phyloP scores from a whole-genome alignment of 2,113 vertebrate genomes.

The Alaudala cheleensis region DNA sequence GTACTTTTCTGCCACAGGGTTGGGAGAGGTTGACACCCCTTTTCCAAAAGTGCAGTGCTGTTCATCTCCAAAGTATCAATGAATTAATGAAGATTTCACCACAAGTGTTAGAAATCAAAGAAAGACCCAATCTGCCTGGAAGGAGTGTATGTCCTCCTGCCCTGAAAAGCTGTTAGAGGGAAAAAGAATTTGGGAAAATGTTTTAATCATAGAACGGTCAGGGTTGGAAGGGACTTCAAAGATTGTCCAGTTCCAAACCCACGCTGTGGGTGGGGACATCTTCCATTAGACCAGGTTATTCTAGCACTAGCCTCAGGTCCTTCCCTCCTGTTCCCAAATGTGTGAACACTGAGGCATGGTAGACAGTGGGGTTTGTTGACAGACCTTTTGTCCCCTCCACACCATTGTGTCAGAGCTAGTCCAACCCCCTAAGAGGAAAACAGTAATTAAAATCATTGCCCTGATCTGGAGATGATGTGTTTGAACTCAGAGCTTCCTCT shows the following conservation, averaged over 20 bases:
- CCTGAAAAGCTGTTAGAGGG: background rate
- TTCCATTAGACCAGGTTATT: background rate
- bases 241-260: background rate
- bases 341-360: background rate
- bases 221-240: background rate
- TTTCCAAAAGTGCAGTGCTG: background rate
- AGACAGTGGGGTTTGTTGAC: background rate
- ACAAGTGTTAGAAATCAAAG: background rate
- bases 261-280: fast-evolving
- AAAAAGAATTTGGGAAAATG: background rate
- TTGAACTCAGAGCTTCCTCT: background rate
- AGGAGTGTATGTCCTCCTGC: background rate
- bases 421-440: background rate
- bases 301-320: background rate
- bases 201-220: background rate
- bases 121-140: background rate
- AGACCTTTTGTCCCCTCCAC: background rate
- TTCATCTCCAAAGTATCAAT: background rate
- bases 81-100: background rate
- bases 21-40: background rate
- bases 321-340: background rate
- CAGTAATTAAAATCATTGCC: background rate
- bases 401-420: background rate
- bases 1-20: background rate
- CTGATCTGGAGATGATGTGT: background rate